Percentiles rank a stretch among this genome's conserved stretches.
phyloP scores from a whole-genome alignment of 2,113 vertebrate species.

The Cinclus cinclus region DNA sequence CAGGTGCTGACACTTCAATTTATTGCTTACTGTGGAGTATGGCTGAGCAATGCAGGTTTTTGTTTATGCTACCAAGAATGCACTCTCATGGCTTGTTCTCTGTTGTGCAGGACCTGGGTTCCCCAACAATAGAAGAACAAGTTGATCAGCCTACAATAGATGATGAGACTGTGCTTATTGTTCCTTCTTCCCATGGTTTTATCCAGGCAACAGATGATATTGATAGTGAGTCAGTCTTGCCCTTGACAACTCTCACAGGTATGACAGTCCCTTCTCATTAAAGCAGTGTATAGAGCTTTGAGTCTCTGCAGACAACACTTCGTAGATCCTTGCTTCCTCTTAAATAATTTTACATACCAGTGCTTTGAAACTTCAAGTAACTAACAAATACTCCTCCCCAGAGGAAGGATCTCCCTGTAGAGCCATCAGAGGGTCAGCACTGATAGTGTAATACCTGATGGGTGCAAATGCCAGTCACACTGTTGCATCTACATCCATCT shows the following conservation, averaged over 20 bases:
- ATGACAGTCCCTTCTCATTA: neutral
- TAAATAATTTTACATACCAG: neutral
- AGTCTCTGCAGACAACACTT: neutral
- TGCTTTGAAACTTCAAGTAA: neutral
- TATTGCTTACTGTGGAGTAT: neutral
- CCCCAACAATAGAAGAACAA: constrained; percentile 76
- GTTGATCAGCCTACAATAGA: constrained; percentile 80
- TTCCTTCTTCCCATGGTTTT: constrained; percentile 89
- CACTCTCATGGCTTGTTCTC: neutral
- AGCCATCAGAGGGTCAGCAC: neutral
- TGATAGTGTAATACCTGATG: neutral
- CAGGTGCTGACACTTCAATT: neutral
- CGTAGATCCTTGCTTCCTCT: neutral
- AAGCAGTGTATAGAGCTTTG: neutral
- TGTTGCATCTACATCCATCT: neutral
- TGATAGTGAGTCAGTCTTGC: constrained; percentile 81
- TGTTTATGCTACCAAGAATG: neutral
- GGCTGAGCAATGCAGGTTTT: neutral
- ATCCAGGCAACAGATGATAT: constrained; percentile 87
- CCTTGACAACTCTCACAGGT: constrained; percentile 85
- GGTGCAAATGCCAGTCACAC: neutral
- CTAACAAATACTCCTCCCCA: neutral
- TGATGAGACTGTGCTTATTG: constrained; percentile 86
- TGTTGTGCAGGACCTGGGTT: constrained; percentile 75
- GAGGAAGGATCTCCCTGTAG: neutral